Conservation (phyloP, 2,797 vertebrate species). For the Orestias chungarensis region DNA sequence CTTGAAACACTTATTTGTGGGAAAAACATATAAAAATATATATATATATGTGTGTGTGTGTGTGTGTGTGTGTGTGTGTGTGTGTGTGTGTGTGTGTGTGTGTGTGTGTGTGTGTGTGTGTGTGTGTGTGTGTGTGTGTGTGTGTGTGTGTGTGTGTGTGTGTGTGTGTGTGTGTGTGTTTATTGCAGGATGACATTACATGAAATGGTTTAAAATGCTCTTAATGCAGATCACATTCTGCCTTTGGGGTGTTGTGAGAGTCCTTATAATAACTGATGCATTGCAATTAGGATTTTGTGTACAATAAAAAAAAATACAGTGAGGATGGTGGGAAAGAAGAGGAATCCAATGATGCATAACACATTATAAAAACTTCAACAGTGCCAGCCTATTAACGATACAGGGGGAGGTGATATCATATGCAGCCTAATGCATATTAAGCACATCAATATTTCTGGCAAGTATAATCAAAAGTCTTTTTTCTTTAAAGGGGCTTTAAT, state of each 20-base stretch:
- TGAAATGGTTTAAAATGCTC: background rate
- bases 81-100: no score
- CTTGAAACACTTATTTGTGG: background rate
- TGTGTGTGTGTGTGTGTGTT: no score
- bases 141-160: no score
- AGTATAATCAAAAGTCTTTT: conserved; percentile 60
- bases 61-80: no score
- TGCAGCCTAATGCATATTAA: conserved; percentile 71
- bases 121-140: no score
- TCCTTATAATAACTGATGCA: conserved; percentile 24
- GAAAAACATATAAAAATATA: no score
- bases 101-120: no score
- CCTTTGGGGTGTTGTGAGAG: conserved; percentile 6
- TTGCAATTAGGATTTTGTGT: conserved; percentile 27
- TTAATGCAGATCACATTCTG: background rate
- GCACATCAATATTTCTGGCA: conserved; percentile 66
- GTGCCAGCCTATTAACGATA: conserved; percentile 63
- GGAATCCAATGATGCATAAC: conserved; percentile 59
- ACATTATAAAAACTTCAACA: conserved; percentile 66
- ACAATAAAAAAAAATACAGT: conserved; percentile 33
- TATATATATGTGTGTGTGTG: no score
- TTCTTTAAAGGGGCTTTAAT: conserved; percentile 74
- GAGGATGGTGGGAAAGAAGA: conserved; percentile 29
- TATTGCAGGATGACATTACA: background rate
- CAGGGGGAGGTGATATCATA: conserved; percentile 61